Percentiles rank a stretch among this genome's conserved stretches.
Conservation (phyloP, 2,797 vertebrate genomes). For the Acanthurus lineatus region DNA sequence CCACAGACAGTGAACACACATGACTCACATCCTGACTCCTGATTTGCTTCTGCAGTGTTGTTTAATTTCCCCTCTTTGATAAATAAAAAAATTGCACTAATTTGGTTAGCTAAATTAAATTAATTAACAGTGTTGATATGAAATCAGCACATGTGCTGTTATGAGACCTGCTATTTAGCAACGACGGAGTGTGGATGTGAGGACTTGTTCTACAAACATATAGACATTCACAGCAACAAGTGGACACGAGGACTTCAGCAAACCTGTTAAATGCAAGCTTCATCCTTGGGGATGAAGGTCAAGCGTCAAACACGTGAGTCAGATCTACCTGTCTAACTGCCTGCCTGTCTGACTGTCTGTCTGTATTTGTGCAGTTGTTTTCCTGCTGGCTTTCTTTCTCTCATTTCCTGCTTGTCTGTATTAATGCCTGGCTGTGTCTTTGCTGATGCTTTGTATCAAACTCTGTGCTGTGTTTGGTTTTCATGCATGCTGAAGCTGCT, state of each 20-base stretch:
- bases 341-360: too few relatives aligned
- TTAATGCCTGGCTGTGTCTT: background rate
- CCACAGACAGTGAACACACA: too few relatives aligned
- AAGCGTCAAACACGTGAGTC: background rate
- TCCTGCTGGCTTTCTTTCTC: background rate
- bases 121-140: too few relatives aligned
- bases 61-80: slow-evolving; percentile 6
- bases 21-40: too few relatives aligned
- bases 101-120: too few relatives aligned
- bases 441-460: too few relatives aligned
- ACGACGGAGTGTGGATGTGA: background rate
- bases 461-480: too few relatives aligned
- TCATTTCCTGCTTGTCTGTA: background rate
- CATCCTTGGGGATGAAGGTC: background rate
- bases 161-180: too few relatives aligned
- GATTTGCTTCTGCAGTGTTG: background rate
- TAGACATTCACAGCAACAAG: background rate
- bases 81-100: slow-evolving; percentile 15
- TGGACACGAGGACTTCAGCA: background rate
- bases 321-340: background rate
- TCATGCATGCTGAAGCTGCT: too few relatives aligned
- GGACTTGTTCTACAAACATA: background rate
- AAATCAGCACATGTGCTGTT: too few relatives aligned
- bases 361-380: background rate
- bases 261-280: too few relatives aligned